Percentiles rank a stretch among this genome's conserved stretches.
These are phyloP conservation scores for Poecilobothrus nobilitatus DNA, from an alignment of 2,888 invertebrate genomes.

Conservation along the genomic window DNA sequence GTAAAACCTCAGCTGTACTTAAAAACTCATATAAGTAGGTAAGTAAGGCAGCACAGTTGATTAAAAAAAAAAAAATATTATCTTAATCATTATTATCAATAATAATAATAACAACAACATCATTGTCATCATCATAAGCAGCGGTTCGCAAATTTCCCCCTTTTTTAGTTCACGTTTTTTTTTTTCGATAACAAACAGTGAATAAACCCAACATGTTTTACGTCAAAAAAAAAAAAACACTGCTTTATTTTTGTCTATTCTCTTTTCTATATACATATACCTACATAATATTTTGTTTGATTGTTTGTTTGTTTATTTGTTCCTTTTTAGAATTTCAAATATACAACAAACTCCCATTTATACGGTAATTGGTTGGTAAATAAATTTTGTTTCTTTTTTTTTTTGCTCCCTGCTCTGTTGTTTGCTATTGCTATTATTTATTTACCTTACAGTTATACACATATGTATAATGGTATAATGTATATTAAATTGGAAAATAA, in stretches of 20 bases:
- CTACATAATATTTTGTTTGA: not conserved
- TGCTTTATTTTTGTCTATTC: too few relatives aligned
- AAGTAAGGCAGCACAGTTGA: not conserved
- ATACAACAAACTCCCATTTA: not conserved
- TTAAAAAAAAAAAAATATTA: not conserved
- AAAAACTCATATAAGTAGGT: not conserved
- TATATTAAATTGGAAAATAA: not conserved
- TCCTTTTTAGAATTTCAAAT: not conserved
- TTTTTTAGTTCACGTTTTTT: not conserved
- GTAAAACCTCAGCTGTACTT: not conserved
- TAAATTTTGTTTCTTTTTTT: not conserved
- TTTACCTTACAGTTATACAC: not conserved
- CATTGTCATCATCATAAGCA: not conserved
- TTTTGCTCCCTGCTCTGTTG: too few relatives aligned
- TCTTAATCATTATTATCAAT: not conserved
- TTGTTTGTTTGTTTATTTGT: not conserved
- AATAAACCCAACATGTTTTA: not conserved
- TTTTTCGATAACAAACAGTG: not conserved
- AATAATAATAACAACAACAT: not conserved
- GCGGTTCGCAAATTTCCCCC: not conserved
- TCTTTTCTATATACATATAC: not conserved
- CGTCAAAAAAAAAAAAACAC: not conserved
- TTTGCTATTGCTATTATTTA: not conserved
- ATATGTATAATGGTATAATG: too few relatives aligned
- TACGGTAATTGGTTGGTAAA: slow-evolving; percentile 3